Conservation (phyloP, 2,888 invertebrate genomes). For the Bombyx huttoni region DNA sequence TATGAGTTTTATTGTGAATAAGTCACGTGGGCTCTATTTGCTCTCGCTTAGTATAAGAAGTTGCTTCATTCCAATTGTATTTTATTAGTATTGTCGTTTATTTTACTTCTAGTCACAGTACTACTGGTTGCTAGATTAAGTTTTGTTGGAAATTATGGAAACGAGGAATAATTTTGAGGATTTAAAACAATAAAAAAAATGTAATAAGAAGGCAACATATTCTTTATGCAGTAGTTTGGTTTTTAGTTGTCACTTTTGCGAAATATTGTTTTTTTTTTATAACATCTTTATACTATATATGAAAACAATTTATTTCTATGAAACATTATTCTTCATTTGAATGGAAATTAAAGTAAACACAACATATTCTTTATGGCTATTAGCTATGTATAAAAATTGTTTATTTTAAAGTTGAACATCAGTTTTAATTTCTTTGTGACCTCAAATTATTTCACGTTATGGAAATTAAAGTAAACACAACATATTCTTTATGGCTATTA, state of each 20-base stretch:
- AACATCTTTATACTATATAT: no score
- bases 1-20: background rate
- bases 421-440: conserved; percentile 14
- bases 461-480: no score
- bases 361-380: conserved; percentile 15
- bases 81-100: conserved; percentile 22
- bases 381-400: conserved; percentile 18
- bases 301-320: background rate
- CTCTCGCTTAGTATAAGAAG: conserved; percentile 14
- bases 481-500: conserved; percentile 19
- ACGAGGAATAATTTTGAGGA: background rate
- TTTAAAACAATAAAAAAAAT: background rate
- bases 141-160: conserved; percentile 6
- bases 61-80: conserved; percentile 25
- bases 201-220: background rate
- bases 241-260: no score
- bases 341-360: background rate
- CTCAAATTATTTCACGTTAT: conserved; percentile 25
- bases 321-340: background rate
- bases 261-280: no score
- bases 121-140: conserved; percentile 47
- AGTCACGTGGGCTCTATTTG: conserved; percentile 1
- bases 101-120: conserved; percentile 58
- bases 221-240: no score
- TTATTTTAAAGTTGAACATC: conserved; percentile 9